Conservation (phyloP, 2,888 invertebrate genomes). For the Syrista parreyssii region DNA sequence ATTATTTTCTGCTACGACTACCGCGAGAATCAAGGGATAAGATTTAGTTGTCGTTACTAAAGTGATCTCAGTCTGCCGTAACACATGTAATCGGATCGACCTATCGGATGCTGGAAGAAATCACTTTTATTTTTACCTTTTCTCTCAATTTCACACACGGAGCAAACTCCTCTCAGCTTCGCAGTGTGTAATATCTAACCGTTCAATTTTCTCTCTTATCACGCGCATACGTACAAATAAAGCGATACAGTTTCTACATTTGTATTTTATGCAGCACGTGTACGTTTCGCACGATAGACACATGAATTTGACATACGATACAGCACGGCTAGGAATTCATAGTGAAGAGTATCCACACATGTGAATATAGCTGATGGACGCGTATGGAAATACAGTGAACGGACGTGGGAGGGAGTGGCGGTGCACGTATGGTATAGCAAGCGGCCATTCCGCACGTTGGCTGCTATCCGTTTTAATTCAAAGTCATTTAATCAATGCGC, state of each 20-base stretch:
- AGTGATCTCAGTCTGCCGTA: too few relatives aligned
- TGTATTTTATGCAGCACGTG: too few relatives aligned
- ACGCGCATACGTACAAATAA: not conserved
- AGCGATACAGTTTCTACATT: not conserved
- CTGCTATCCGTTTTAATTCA: constrained; percentile 39
- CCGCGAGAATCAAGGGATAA: not conserved
- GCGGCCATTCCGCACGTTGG: constrained; percentile 14
- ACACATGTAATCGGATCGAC: too few relatives aligned
- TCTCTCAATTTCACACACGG: not conserved
- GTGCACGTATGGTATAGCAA: not conserved
- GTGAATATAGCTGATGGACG: not conserved
- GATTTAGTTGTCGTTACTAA: too few relatives aligned
- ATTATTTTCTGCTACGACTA: constrained; percentile 39
- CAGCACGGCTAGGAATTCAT: not conserved
- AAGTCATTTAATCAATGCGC: constrained; percentile 51
- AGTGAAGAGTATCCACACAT: not conserved
- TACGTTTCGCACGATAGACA: not conserved
- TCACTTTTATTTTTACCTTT: not conserved
- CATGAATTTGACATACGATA: not conserved
- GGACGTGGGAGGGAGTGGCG: too few relatives aligned
- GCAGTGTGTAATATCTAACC: not conserved
- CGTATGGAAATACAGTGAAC: not conserved
- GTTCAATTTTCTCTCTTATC: not conserved
- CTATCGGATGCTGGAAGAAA: too few relatives aligned
- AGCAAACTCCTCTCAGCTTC: not conserved